phyloP scores from a whole-genome alignment of 2,888 invertebrate genomes.

The Trachelus iudaicus region DNA sequence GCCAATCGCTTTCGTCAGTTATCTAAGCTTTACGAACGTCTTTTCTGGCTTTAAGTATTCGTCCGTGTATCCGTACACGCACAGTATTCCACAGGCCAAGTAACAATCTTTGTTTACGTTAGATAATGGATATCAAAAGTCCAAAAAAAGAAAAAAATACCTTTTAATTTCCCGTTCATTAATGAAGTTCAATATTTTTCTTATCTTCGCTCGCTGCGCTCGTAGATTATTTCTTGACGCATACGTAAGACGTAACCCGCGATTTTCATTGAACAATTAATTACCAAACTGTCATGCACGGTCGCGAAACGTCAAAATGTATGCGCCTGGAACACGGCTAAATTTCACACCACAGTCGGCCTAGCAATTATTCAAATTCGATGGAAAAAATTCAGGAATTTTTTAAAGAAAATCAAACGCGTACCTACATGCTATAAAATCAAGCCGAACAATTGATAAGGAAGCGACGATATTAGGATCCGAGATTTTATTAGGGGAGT shows the following conservation, averaged over 20 bases:
- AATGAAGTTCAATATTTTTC: neutral
- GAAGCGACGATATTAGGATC: neutral
- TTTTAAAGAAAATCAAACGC: no score
- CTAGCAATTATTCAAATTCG: neutral
- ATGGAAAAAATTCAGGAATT: neutral
- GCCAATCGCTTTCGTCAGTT: neutral
- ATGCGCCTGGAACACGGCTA: neutral
- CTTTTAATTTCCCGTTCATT: neutral
- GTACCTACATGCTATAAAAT: neutral
- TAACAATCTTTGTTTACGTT: neutral
- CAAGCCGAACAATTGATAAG: neutral
- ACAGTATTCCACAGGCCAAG: neutral
- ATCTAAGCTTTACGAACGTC: neutral
- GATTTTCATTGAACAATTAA: neutral
- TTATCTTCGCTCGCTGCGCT: neutral
- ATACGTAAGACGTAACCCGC: neutral
- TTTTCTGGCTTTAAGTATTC: no score
- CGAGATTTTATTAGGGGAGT: neutral
- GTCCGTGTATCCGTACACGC: neutral
- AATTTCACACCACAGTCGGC: fast-evolving
- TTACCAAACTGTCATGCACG: no score
- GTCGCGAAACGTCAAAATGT: neutral
- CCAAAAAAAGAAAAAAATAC: neutral
- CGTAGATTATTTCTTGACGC: neutral
- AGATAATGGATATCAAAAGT: neutral